A percentile compares a stretch with the other conserved stretches of the same genome.
Conservation (phyloP, 2,888 invertebrate species). For the Agrochola litura region DNA sequence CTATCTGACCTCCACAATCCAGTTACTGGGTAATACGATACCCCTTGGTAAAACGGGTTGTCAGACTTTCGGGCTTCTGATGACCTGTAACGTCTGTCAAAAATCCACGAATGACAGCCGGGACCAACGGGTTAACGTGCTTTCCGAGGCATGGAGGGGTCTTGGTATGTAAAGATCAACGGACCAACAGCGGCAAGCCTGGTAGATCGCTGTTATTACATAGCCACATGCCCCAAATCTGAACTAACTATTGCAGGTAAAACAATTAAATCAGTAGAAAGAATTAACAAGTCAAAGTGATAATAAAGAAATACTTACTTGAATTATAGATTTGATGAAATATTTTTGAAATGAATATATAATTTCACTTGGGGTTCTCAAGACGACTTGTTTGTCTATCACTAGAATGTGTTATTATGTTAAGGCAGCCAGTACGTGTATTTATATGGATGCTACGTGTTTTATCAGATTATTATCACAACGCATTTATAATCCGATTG, state of each 20-base stretch:
- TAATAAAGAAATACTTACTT: constrained; percentile 47
- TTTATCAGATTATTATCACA: constrained; percentile 54
- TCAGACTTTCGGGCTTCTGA: no score
- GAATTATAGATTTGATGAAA: constrained; percentile 10
- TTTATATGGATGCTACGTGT: constrained; percentile 52
- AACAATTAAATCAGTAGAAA: background rate
- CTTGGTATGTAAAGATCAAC: no score
- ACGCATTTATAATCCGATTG: constrained; percentile 41
- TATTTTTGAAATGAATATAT: background rate
- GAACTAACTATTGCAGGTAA: background rate
- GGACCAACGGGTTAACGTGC: no score
- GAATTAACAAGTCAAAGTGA: background rate
- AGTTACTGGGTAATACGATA: no score
- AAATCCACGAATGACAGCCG: no score
- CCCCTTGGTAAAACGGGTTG: no score
- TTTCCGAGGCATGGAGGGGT: no score
- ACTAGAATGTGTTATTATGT: constrained; percentile 39
- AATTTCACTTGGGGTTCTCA: constrained; percentile 18
- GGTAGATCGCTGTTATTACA: no score
- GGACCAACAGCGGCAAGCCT: no score
- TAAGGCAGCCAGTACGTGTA: constrained; percentile 18
- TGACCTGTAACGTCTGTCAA: no score
- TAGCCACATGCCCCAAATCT: no score
- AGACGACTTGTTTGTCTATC: constrained; percentile 37
- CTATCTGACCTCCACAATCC: no score